Percentiles rank a stretch among this genome's conserved stretches.
These are phyloP conservation scores for Leptopilina boulardi DNA, from an alignment of 1,140 invertebrate species.

Conservation along the genomic window DNA sequence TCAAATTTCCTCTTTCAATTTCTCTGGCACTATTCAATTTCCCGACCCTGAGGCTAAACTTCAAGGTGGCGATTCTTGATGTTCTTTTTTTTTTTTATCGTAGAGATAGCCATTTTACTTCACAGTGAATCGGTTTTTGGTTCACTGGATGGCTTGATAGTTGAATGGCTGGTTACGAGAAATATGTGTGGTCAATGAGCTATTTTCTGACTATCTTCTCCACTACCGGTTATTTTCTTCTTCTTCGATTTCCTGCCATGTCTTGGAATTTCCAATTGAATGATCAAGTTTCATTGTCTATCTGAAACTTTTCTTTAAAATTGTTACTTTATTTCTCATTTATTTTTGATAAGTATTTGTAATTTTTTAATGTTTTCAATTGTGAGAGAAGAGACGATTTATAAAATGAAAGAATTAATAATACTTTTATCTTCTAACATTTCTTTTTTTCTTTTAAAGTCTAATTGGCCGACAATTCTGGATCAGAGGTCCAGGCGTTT, in stretches of 20 bases:
- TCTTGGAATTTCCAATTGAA: conserved; percentile 27
- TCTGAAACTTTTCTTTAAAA: neutral
- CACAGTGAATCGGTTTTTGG: conserved; percentile 34
- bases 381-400: neutral
- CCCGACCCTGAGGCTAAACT: conserved; percentile 53
- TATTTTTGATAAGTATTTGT: too few species aligned
- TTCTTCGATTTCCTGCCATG: conserved; percentile 19
- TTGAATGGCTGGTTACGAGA: conserved; percentile 61
- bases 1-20: conserved; percentile 68
- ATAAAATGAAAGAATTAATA: neutral
- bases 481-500: conserved; percentile 42
- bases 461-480: conserved; percentile 37
- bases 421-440: neutral
- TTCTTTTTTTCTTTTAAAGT: neutral
- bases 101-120: conserved; percentile 8
- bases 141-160: conserved; percentile 48
- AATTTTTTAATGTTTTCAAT: too few species aligned
- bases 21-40: conserved; percentile 67
- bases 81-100: conserved; percentile 22
- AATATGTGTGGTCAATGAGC: conserved; percentile 67
- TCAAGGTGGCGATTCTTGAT: conserved; percentile 22
- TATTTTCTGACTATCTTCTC: conserved; percentile 61
- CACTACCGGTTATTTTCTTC: conserved; percentile 42
- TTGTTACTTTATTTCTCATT: too few species aligned
- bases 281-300: conserved; percentile 42